Evolutionary conservation across 2,888 invertebrate species (phyloP).

Genomic region (Meteorus cinctellus): DNA sequence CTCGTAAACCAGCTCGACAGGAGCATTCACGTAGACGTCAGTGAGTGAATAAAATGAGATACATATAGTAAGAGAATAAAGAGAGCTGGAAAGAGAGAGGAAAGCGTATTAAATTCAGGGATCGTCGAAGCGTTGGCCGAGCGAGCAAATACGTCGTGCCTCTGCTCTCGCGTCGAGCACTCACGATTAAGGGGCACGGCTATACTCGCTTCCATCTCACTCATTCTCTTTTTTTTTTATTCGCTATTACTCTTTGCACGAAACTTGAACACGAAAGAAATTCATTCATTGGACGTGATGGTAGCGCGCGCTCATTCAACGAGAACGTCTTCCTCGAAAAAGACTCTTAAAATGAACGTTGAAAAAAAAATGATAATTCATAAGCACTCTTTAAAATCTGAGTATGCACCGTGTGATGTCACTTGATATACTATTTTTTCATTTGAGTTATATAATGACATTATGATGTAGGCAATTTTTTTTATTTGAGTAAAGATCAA

Average conservation of each 20-base stretch:
- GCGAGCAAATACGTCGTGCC: constrained; percentile 27
- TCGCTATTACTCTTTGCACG: constrained; percentile 1
- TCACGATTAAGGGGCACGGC: constrained; percentile 32
- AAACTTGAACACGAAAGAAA: constrained; percentile 31
- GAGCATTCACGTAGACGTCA: constrained; percentile 9
- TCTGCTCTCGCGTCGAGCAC: constrained; percentile 7
- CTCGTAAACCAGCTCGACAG: constrained; percentile 16
- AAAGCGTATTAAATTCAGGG: constrained; percentile 20
- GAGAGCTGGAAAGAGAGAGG: background rate
- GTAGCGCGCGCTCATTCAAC: constrained; percentile 41
- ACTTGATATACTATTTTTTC: background rate
- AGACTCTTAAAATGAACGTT: constrained; percentile 18
- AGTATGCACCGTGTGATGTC: background rate
- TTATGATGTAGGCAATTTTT: background rate
- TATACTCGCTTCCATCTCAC: background rate
- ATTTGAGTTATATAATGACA: background rate
- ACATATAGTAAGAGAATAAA: background rate
- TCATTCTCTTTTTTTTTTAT: background rate
- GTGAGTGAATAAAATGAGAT: background rate
- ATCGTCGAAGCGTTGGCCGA: constrained; percentile 2
- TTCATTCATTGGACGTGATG: constrained; percentile 33
- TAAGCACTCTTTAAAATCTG: background rate
- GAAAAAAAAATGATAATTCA: constrained; percentile 12
- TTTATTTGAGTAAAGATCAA: background rate
- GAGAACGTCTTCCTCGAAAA: constrained; percentile 33